Evolutionary conservation across 2,113 vertebrate genomes (phyloP), one percentile per base, ranked within the genome.

Genomic region (Phrynosoma platyrhinos): DNA sequence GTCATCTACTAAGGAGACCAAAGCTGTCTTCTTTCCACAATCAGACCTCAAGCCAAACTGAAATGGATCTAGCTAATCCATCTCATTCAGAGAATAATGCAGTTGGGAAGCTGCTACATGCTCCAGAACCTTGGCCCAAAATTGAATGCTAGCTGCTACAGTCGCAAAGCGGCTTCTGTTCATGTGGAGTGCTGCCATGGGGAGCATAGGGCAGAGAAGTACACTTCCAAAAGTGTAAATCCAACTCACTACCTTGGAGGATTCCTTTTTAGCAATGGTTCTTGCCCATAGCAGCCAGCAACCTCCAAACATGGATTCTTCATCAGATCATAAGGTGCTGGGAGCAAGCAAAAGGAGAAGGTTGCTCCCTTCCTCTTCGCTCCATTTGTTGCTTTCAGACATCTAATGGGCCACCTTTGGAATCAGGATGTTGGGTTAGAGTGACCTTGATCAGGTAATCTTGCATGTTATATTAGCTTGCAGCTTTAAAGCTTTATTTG

Each of bases 401-500:
- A 55, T 79, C 30, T 79, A 16, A 5, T 6, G 36, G 55, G 5
- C 53, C 18, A 21, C 8, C 27, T 62, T 62, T 62, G 14, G 12
- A 80, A 10, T 16, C 18, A 30, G 27, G 77, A 55, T 53, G 9
- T 23, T 52, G 25, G 76, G 10, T 10, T 62, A 32, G 6, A 32
- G 1, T 52, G 77, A 14, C 9, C 53, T 79, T 80, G n/a, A 27
- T 32, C 30, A 21, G n/a, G 21, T 55, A 77, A 18, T 76, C 72
- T 85, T 77, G 23, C 72, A 85, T 85, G 32, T 20, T 82, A 18
- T 62, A 42, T 85, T 85, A 85, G 27, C 27, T 23, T 79, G 47
- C 42, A 79, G 21, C n/a, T 21, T 12, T 5, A 68, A 53, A 18
- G 62, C 16, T 85, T 64, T 42, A 62, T 85, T 40, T 42, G 25